Evolutionary conservation across 2,888 invertebrate genomes (phyloP).

Genomic region (Strigamia crassipes): DNA sequence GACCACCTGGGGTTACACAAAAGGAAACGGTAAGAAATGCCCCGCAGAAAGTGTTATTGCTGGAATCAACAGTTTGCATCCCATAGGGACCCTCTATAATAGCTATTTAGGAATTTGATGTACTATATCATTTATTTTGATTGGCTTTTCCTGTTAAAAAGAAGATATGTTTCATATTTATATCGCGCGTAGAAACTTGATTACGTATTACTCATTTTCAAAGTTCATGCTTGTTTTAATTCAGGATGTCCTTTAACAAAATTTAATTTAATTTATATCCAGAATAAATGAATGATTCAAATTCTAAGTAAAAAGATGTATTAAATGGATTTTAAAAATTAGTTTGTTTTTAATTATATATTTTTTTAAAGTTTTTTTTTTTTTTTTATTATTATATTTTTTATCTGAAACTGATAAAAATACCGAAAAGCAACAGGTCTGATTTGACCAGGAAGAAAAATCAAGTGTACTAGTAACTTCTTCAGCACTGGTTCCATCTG

Average conservation of each 20-base stretch:
- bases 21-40: conserved; percentile 1
- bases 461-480: background rate
- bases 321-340: no score
- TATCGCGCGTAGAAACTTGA: background rate
- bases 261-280: background rate
- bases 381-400: background rate
- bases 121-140: background rate
- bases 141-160: background rate
- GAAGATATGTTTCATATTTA: background rate
- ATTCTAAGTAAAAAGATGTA: no score
- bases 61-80: background rate
- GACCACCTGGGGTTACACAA: background rate
- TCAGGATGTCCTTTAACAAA: background rate
- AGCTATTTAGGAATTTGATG: background rate
- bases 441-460: no score
- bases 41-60: background rate
- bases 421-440: background rate
- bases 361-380: background rate
- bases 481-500: background rate
- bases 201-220: background rate
- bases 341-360: no score
- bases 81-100: background rate
- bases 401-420: background rate
- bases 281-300: background rate
- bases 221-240: background rate